phyloP scores from a whole-genome alignment of 2,797 vertebrate genomes.

The Bovichtus diacanthus region DNA sequence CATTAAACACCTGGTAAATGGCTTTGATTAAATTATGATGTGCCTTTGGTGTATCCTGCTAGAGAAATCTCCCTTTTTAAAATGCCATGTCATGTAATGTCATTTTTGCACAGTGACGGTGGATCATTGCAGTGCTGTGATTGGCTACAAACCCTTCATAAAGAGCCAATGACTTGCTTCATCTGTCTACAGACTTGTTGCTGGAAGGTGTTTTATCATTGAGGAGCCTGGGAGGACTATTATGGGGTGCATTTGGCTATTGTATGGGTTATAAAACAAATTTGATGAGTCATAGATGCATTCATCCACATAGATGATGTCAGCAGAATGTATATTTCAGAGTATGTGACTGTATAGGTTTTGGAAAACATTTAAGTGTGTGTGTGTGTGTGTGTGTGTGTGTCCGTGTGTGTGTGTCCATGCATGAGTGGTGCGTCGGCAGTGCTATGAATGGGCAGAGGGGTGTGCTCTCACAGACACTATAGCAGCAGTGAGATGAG shows the following conservation, averaged over 20 bases:
- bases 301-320: conserved; percentile 49
- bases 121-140: conserved; percentile 19
- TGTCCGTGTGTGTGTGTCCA: conserved; percentile 16
- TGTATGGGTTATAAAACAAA: conserved; percentile 48
- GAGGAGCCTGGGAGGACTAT: conserved; percentile 9
- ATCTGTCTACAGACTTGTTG: conserved; percentile 66
- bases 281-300: conserved; percentile 66
- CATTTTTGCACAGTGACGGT: conserved; percentile 41
- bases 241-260: conserved; percentile 29
- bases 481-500: conserved; percentile 75
- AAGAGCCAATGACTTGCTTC: conserved; percentile 45
- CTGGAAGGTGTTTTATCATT: conserved; percentile 57
- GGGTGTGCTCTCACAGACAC: conserved; percentile 75
- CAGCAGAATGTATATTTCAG: conserved; percentile 38
- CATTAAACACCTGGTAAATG: background rate
- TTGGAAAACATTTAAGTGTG: conserved; percentile 14
- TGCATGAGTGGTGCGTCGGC: conserved; percentile 63
- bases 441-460: conserved; percentile 82
- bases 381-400: background rate
- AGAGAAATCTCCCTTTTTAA: conserved; percentile 1
- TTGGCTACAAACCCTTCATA: conserved; percentile 54
- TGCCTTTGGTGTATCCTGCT: background rate
- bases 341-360: background rate
- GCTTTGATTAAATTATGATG: conserved; percentile 23
- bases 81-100: conserved; percentile 26